Conservation (phyloP, 1,140 invertebrate species). For the Elysia chlorotica region DNA sequence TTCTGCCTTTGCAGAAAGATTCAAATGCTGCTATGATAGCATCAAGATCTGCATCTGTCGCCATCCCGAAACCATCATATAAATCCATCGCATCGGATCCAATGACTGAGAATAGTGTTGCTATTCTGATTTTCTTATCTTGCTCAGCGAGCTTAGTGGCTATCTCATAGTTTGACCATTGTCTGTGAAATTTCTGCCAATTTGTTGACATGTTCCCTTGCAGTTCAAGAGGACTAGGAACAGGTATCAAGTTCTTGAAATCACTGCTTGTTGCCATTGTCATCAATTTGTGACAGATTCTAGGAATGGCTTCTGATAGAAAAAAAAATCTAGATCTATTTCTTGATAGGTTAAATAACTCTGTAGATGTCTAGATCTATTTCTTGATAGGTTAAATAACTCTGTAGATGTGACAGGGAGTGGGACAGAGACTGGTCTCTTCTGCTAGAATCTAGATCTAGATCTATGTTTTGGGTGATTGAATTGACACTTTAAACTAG, state of each 20-base stretch:
- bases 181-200: background rate
- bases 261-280: background rate
- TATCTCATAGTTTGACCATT: conserved; percentile 2
- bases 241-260: background rate
- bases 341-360: background rate
- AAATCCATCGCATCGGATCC: background rate
- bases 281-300: background rate
- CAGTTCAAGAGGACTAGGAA: background rate
- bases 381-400: too few species aligned
- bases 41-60: background rate
- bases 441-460: too few species aligned
- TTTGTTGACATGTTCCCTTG: background rate
- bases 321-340: background rate
- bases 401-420: too few species aligned
- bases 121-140: background rate
- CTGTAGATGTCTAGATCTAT: too few species aligned
- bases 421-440: too few species aligned
- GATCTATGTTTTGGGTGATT: too few species aligned
- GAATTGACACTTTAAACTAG: too few species aligned
- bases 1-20: background rate
- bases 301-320: background rate
- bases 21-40: background rate
- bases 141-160: background rate
- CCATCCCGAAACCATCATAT: background rate
- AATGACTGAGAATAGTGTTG: background rate